phyloP scores from a whole-genome alignment of 2,113 vertebrate genomes.

The Cricetomys ansorgei region DNA sequence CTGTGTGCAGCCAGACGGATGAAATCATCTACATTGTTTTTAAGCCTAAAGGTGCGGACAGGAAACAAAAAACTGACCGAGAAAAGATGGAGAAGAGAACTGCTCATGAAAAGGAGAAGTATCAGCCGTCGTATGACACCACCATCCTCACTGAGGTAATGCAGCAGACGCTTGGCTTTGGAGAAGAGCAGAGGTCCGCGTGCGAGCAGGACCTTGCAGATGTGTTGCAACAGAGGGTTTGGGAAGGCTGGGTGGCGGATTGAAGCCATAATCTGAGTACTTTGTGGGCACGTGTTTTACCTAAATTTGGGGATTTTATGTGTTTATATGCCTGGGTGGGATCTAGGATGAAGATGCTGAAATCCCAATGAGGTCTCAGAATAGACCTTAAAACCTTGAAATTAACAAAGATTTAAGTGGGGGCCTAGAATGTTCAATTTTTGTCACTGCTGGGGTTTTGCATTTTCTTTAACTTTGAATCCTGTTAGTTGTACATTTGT shows the following conservation, averaged over 20 bases:
- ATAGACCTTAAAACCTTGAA: slow-evolving; percentile 64
- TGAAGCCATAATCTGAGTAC: neutral
- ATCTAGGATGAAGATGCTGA: slow-evolving; percentile 78
- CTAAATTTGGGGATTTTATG: slow-evolving; percentile 66
- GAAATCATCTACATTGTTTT: slow-evolving; percentile 65
- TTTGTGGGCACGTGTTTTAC: slow-evolving; percentile 31
- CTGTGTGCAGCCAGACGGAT: neutral
- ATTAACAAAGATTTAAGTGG: slow-evolving; percentile 53
- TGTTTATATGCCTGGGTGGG: slow-evolving; percentile 72
- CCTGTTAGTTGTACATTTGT: slow-evolving; percentile 71
- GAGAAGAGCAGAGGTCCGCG: slow-evolving; percentile 50
- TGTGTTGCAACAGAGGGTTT: slow-evolving; percentile 22
- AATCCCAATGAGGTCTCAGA: slow-evolving; percentile 78
- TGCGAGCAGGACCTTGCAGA: neutral
- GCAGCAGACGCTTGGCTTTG: neutral
- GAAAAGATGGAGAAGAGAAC: slow-evolving; percentile 93
- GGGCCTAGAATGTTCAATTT: slow-evolving; percentile 67
- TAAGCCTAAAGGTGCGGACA: slow-evolving; percentile 92
- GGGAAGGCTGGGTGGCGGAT: slow-evolving; percentile 19
- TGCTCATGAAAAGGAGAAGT: slow-evolving; percentile 91
- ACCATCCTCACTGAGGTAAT: slow-evolving; percentile 91
- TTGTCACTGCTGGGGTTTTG: slow-evolving; percentile 81
- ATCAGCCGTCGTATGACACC: slow-evolving; percentile 91
- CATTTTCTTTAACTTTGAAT: slow-evolving; percentile 76
- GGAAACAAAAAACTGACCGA: slow-evolving; percentile 92